Base-by-base conservation (phyloP, 2,113 vertebrate genomes). In the Asarcornis scutulata region DNA sequence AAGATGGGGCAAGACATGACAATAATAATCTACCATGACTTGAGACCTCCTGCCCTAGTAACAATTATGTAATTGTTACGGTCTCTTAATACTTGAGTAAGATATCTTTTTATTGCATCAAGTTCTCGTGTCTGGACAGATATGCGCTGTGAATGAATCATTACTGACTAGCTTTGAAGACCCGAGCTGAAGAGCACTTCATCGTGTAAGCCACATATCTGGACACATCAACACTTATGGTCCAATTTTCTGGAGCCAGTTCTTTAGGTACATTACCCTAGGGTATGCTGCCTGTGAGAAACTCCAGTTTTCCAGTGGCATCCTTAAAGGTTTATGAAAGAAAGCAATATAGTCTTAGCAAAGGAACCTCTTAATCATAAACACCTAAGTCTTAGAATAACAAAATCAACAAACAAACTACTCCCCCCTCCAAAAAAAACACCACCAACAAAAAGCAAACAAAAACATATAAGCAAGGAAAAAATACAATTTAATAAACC, bases 81-180 rank as follows among this genome's bases (percentile, higher is more conserved):
- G 74, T 38, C 88, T 94, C n/a, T 85, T 80, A 64, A 87, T 46
- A 89, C 40, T 63, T 21, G 52, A 88, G 64, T 38, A 91, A 89
- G 91, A 92, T 94, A 86, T 58, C 23, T 80, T 96, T 68, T 69
- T 79, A 79, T 85, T 95, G 91, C 96, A 92, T 73, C 69, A 79
- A 92, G 69, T 95, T 84, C 73, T 95, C 86, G 23, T 94, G 96
- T 91, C 95, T 93, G 94, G 96, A 95, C 94, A 97, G 94, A 95
- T 82, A 82, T 1, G 84, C 83, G 91, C 75, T 53, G 0, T 21
- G 62, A 72, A 82, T 96, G 96, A 97, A 96, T 95, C 95, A 96
- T 58, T 32, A 40, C 86, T 20, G 46, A 60, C 63, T 79, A 9
- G 56, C 92, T 95, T 89, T 89, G 94, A 92, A 95, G 93, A 92